These are phyloP conservation scores for Melieria picta DNA, from an alignment of 2,888 invertebrate species.

Conservation along the genomic window DNA sequence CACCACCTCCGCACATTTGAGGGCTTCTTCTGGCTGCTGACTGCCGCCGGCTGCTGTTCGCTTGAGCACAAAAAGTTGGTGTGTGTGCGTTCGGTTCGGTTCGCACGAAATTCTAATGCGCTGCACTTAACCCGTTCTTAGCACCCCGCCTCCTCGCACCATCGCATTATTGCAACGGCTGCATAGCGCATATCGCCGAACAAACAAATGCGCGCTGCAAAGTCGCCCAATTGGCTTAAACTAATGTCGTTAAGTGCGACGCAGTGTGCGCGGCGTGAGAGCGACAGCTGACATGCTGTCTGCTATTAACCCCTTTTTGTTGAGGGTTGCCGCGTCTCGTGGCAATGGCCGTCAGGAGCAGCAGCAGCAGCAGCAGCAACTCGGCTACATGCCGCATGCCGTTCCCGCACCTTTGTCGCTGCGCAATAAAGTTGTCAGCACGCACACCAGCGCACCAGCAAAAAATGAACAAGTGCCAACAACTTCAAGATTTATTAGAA, in stretches of 20 bases:
- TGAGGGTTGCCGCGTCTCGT: background rate
- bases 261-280: constrained; percentile 13
- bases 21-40: constrained; percentile 20
- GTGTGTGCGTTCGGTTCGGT: constrained; percentile 5
- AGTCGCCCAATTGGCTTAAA: constrained; percentile 57
- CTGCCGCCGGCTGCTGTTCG: background rate
- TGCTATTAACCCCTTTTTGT: constrained; percentile 51
- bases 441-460: constrained; percentile 6
- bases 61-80: background rate
- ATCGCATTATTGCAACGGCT: background rate
- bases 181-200: background rate
- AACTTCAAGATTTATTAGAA: constrained; percentile 64
- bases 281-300: constrained; percentile 42
- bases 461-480: constrained; percentile 58
- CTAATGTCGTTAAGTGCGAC: constrained; percentile 55
- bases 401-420: constrained; percentile 1
- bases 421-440: constrained; percentile 36
- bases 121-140: constrained; percentile 20
- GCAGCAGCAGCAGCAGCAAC: constrained; percentile 16
- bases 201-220: constrained; percentile 18
- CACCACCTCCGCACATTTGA: background rate
- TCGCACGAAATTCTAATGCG: constrained; percentile 29
- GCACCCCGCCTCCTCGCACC: background rate
- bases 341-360: constrained; percentile 8
- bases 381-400: background rate